Percentiles rank a stretch among this genome's conserved stretches.
These are phyloP conservation scores for Limonius californicus DNA, from an alignment of 1,140 invertebrate genomes.

Conservation along the genomic window DNA sequence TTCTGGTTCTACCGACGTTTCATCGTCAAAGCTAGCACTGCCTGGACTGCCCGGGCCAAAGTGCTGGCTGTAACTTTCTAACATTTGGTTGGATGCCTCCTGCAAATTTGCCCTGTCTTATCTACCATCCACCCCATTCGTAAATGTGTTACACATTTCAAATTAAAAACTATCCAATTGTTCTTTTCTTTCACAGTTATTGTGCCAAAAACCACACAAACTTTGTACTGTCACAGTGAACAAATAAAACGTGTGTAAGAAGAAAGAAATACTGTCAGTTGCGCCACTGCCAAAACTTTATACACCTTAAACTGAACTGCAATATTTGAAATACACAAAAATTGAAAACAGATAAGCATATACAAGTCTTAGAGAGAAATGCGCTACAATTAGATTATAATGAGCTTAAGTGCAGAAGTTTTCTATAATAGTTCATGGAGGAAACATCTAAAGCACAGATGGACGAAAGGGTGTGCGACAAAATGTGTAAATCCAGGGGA, in stretches of 20 bases:
- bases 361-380: background rate
- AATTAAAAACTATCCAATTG: background rate
- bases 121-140: background rate
- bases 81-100: constrained; percentile 48
- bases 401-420: constrained; percentile 22
- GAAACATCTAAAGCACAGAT: constrained; percentile 39
- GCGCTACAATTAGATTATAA: constrained; percentile 1
- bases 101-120: constrained; percentile 40
- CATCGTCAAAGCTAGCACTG: constrained; percentile 39
- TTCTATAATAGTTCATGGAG: constrained; percentile 28
- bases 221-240: background rate
- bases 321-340: background rate
- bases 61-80: constrained; percentile 40
- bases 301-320: background rate
- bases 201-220: no score
- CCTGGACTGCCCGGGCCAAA: constrained; percentile 38
- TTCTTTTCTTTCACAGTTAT: no score
- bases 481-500: constrained; percentile 29
- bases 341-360: background rate
- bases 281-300: background rate
- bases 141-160: background rate
- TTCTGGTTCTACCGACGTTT: constrained; percentile 37
- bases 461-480: constrained; percentile 33
- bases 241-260: background rate
- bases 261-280: background rate